Evolutionary conservation across 2,888 invertebrate genomes (phyloP), one percentile per base, ranked within the genome.

Genomic region (Nemoura dubitans): DNA sequence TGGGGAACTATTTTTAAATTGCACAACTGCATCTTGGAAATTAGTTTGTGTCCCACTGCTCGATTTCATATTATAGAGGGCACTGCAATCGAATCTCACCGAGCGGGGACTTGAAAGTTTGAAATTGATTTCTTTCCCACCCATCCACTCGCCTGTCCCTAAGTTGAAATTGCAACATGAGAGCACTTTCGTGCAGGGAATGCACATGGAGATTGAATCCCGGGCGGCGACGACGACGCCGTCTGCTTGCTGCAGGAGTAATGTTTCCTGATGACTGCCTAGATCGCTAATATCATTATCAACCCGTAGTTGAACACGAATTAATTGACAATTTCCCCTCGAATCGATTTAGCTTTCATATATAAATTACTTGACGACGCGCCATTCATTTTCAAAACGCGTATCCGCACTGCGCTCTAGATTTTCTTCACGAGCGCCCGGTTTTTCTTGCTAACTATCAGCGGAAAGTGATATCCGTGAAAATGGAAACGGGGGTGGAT

Each of bases 301-400:
- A 59, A 84, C 84, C 59, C 84, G 59, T 84, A 84, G 27, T 84
- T 84, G 59, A 84, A 59, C 59, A 28, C 59, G 76, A 84, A 84
- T 76, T 84, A 84, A 84, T 84, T 84, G 84, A 84, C 84, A 84
- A 84, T 84, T 84, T 84, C 84, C 84, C 27, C 21, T 27, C 27
- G 29, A 76, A 84, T 84, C 84, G 84, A 84, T 84, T 84, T 84
- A 84, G 43, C 84, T 84, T 84, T 27, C 59, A 59, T 76, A 43
- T 59, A 84, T 84, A 84, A 84, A 84, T 84, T 84, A 36, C 36
- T 36, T n/a, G n/a, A 84, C 59, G 83, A 0, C 76, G 76, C 84
- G 84, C 84, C n/a, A 29, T 81, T 29, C 81, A 81, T 81, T 81
- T 29, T 30, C 14, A 30, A 59, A 59, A 59, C 59, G 59, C 59